These are phyloP conservation scores for Formica exsecta DNA, from an alignment of 1,140 invertebrate species.

Conservation along the genomic window DNA sequence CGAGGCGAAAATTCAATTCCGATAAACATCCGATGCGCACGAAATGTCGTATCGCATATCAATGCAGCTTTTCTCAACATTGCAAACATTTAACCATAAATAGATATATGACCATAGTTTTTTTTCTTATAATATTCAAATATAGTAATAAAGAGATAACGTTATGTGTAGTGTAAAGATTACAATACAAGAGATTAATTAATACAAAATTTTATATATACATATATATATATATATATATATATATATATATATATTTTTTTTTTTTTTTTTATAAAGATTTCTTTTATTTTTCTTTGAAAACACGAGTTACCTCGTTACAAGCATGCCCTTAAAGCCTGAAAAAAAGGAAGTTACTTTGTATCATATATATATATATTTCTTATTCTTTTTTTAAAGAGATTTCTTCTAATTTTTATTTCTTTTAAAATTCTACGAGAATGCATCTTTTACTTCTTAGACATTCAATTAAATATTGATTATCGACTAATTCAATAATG, in stretches of 20 bases:
- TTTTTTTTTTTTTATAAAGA: too few relatives aligned
- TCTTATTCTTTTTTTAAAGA: too few relatives aligned
- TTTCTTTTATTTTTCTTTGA: too few relatives aligned
- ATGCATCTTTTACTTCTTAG: neutral
- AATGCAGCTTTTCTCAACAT: constrained; percentile 12
- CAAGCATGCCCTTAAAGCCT: too few relatives aligned
- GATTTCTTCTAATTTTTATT: neutral
- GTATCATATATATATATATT: too few relatives aligned
- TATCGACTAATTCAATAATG: constrained; percentile 7
- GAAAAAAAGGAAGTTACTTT: too few relatives aligned
- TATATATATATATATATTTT: too few relatives aligned
- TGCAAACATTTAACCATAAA: constrained; percentile 19
- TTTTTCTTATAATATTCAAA: neutral
- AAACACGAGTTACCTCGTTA: too few relatives aligned
- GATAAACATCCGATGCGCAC: constrained; percentile 73
- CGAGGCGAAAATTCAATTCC: constrained; percentile 78
- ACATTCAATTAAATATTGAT: constrained; percentile 3
- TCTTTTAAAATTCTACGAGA: neutral
- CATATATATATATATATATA: too few relatives aligned
- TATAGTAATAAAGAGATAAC: constrained; percentile 10
- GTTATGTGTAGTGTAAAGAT: neutral
- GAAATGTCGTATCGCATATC: constrained; percentile 45
- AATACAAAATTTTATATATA: neutral
- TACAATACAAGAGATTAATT: neutral
- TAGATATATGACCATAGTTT: neutral